These are phyloP conservation scores for Eidolon helvum DNA, from an alignment of 2,113 vertebrate genomes.

Conservation along the genomic window DNA sequence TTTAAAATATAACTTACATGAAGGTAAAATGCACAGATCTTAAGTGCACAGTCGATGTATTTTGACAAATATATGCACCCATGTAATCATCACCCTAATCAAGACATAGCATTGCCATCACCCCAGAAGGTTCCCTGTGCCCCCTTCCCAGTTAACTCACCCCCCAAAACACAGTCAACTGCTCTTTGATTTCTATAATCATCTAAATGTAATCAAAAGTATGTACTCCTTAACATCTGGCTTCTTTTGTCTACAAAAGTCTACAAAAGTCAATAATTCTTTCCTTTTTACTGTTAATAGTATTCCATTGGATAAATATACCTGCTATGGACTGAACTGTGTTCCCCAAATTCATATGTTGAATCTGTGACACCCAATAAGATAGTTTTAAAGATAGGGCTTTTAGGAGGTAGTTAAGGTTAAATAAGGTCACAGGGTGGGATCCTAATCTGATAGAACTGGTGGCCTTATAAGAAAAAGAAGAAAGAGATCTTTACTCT, in stretches of 20 bases:
- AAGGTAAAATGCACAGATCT: background rate
- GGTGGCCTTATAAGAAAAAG: background rate
- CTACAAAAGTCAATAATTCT: background rate
- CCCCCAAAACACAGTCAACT: background rate
- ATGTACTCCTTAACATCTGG: background rate
- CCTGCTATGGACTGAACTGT: background rate
- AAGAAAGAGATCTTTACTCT: background rate
- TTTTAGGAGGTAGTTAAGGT: background rate
- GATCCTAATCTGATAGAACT: background rate
- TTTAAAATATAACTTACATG: background rate
- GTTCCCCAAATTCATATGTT: background rate
- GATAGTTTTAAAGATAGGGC: background rate
- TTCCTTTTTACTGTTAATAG: background rate
- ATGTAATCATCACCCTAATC: background rate
- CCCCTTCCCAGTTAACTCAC: background rate
- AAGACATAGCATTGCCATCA: background rate
- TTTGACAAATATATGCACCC: background rate
- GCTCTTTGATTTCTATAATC: background rate
- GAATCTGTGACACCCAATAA: background rate
- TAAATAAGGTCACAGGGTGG: background rate
- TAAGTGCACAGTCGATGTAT: background rate
- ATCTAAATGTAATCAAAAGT: background rate
- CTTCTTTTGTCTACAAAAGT: background rate
- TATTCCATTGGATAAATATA: background rate
- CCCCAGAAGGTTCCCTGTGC: background rate